Percentiles rank a stretch among this genome's conserved stretches.
Evolutionary conservation across 2,113 vertebrate genomes (phyloP).

Genomic region (Chelonoidis abingdonii): DNA sequence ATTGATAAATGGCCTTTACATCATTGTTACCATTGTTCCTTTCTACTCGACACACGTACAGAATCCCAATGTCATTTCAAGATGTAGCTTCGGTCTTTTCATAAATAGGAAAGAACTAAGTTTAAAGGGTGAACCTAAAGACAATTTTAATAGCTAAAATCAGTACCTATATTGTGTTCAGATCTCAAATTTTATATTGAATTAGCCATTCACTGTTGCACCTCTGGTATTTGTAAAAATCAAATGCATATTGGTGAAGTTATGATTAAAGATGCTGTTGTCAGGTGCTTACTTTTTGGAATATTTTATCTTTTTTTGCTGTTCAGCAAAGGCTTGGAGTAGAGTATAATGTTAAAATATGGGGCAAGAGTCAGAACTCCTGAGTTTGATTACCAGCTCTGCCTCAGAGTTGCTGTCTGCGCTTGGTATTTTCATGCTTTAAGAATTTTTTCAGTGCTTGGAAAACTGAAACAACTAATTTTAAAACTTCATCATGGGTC

Average conservation of each 20-base stretch:
- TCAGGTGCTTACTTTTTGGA: background rate
- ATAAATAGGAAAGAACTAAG: background rate
- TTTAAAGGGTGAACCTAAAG: background rate
- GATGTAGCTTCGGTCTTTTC: background rate
- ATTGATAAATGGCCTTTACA: background rate
- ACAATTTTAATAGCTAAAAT: background rate
- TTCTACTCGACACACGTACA: background rate
- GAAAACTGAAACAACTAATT: constrained; percentile 37
- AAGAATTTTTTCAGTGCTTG: constrained; percentile 56
- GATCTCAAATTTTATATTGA: background rate
- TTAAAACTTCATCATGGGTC: constrained; percentile 16
- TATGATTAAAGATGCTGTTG: background rate
- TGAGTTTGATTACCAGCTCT: background rate
- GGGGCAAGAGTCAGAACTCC: background rate
- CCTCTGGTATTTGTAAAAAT: background rate
- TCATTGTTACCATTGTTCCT: background rate
- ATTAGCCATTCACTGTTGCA: background rate
- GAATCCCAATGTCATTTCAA: background rate
- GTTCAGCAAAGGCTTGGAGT: background rate
- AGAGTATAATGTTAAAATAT: background rate
- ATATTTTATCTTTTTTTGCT: background rate
- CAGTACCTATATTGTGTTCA: background rate
- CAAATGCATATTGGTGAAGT: background rate
- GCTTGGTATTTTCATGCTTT: constrained; percentile 59
- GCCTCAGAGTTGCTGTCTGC: background rate